These are phyloP conservation scores for Synanthedon formicaeformis DNA, from an alignment of 2,888 invertebrate genomes.

Conservation along the genomic window DNA sequence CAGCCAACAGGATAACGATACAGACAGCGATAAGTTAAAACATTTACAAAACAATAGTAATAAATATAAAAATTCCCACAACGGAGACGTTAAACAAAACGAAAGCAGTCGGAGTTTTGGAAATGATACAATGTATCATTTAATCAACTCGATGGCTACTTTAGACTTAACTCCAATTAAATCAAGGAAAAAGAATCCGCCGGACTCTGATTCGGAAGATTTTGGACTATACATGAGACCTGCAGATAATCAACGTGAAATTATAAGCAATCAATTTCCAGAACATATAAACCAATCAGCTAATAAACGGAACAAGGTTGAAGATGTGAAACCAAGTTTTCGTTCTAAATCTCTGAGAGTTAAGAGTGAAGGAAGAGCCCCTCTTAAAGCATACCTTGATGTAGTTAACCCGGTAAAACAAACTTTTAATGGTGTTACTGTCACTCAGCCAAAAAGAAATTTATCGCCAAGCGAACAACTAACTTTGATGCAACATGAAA, in stretches of 20 bases:
- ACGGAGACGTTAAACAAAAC: conserved; percentile 13
- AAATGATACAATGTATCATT: conserved; percentile 50
- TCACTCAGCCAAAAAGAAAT: conserved; percentile 66
- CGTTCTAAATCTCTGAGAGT: conserved; percentile 66
- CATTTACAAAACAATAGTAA: conserved; percentile 44
- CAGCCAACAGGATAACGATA: conserved; percentile 63
- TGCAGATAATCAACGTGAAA: conserved; percentile 47
- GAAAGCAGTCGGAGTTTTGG: conserved; percentile 19
- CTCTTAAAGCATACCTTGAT: conserved; percentile 53
- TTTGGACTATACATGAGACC: conserved; percentile 59
- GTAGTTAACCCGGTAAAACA: conserved; percentile 33
- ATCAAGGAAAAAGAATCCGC: conserved; percentile 40
- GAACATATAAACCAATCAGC: conserved; percentile 47
- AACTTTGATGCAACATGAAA: conserved; percentile 62
- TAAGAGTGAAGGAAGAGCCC: conserved; percentile 62
- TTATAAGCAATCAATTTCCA: conserved; percentile 60
- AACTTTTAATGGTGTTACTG: conserved; percentile 52
- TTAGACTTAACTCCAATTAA: conserved; percentile 54
- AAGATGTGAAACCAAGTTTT: conserved; percentile 57
- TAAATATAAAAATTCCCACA: conserved; percentile 29
- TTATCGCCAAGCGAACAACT: conserved; percentile 65
- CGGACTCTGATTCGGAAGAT: conserved; percentile 58
- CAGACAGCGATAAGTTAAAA: conserved; percentile 61
- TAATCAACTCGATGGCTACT: conserved; percentile 62
- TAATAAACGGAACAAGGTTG: conserved; percentile 48